phyloP scores from a whole-genome alignment of 2,888 invertebrate genomes.

The Eretmocerus hayati region DNA sequence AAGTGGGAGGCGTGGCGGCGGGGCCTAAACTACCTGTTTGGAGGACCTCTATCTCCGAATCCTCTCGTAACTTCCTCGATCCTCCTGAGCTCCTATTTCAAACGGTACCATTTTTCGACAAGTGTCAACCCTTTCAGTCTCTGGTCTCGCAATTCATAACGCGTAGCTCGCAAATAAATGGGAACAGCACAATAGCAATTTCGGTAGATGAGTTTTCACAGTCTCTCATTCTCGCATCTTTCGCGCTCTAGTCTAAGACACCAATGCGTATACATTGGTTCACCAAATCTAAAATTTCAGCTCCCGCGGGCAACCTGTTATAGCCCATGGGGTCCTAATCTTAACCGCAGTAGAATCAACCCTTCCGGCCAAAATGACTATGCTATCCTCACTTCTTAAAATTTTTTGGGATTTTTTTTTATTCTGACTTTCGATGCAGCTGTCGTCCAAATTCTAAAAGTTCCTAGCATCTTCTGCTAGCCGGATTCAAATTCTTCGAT shows the following conservation, averaged over 20 bases:
- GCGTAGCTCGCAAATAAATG: too few species aligned
- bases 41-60: slow-evolving; percentile 15
- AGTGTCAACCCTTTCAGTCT: slow-evolving; percentile 34
- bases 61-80: slow-evolving; percentile 18
- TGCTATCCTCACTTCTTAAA: background rate
- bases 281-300: too few species aligned
- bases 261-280: too few species aligned
- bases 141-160: slow-evolving; percentile 13
- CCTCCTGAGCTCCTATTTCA: slow-evolving; percentile 25
- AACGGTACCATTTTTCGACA: slow-evolving; percentile 36
- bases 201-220: too few species aligned
- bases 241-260: too few species aligned
- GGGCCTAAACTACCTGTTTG: slow-evolving; percentile 11
- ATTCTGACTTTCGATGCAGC: background rate
- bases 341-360: slow-evolving; percentile 28
- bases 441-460: slow-evolving; percentile 1
- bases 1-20: slow-evolving; percentile 6
- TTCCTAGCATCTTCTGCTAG: slow-evolving; percentile 26
- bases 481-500: slow-evolving; percentile 36
- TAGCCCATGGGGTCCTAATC: slow-evolving; percentile 28
- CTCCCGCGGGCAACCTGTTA: slow-evolving; percentile 19
- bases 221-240: too few species aligned
- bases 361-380: slow-evolving; percentile 27
- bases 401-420: background rate
- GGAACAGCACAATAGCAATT: too few species aligned